Conservation (phyloP, 2,113 vertebrate species). For the Ploceus nigricollis region DNA sequence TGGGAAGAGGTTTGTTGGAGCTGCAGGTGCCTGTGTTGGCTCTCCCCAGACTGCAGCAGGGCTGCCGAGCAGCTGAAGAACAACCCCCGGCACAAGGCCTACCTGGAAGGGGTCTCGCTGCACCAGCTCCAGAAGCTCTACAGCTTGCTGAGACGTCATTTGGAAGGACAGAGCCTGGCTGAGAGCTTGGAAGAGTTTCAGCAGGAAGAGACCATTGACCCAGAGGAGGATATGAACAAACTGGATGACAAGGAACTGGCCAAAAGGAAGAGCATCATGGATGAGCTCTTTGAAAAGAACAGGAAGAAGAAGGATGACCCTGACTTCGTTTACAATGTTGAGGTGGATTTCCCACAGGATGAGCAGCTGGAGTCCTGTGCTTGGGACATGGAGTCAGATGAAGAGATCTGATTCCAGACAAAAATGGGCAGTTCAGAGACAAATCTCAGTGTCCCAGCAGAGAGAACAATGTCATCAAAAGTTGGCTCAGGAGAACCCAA, state of each 20-base stretch:
- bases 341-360: conserved; percentile 84
- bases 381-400: conserved; percentile 86
- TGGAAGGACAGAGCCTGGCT: conserved; percentile 77
- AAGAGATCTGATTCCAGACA: conserved; percentile 74
- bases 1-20: neutral
- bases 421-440: neutral
- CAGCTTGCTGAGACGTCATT: conserved; percentile 78
- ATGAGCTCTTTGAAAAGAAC: conserved; percentile 89
- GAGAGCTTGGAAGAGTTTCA: conserved; percentile 76
- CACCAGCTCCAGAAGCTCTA: conserved; percentile 84
- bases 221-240: conserved; percentile 91
- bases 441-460: neutral
- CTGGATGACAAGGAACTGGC: conserved; percentile 86
- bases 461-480: rapidly evolving
- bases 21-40: neutral
- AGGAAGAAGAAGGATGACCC: conserved; percentile 84
- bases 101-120: conserved; percentile 81
- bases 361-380: conserved; percentile 79
- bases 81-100: conserved; percentile 82
- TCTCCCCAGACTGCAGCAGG: conserved; percentile 77
- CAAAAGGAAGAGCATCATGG: conserved; percentile 89
- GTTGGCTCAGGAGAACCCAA: rapidly evolving
- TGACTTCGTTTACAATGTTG: conserved; percentile 86
- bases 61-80: conserved; percentile 90
- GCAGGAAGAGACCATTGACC: conserved; percentile 73